Evolutionary conservation across 2,797 vertebrate genomes (phyloP).

Genomic region (Chlorospingus flavigularis): DNA sequence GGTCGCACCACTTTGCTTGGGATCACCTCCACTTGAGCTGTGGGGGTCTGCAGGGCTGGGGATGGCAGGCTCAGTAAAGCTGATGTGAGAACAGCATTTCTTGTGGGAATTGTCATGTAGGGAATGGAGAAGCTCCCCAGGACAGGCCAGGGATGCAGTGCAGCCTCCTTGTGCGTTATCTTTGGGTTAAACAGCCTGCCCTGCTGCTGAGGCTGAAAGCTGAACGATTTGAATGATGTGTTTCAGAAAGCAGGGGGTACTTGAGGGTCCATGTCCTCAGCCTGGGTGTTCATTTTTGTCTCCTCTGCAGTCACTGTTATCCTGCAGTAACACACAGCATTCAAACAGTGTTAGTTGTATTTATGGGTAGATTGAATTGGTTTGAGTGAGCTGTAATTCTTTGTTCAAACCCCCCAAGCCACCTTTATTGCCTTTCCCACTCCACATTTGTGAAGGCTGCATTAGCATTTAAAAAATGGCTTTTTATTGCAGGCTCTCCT

Average conservation of each 20-base stretch:
- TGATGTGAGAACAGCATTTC: neutral
- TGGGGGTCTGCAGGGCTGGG: neutral
- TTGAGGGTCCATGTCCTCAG: neutral
- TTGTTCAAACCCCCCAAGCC: neutral
- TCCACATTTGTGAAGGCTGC: neutral
- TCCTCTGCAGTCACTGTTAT: neutral
- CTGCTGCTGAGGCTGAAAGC: neutral
- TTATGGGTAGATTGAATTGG: neutral
- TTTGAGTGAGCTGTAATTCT: neutral
- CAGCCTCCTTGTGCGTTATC: fast-evolving
- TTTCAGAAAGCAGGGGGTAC: neutral
- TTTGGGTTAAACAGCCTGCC: fast-evolving
- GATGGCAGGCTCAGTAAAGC: neutral
- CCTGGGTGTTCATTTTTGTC: neutral
- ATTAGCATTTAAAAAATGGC: neutral
- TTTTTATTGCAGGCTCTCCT: neutral
- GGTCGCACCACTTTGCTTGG: neutral
- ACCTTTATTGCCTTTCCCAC: neutral
- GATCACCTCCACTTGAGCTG: neutral
- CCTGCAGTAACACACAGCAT: neutral
- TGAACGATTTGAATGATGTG: neutral
- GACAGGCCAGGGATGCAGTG: neutral
- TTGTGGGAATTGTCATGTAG: fast-evolving
- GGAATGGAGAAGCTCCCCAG: fast-evolving
- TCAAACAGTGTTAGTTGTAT: neutral